Percentiles rank a stretch among this genome's conserved stretches.
phyloP scores from a whole-genome alignment of 2,113 vertebrate genomes.

The Polypterus senegalus region DNA sequence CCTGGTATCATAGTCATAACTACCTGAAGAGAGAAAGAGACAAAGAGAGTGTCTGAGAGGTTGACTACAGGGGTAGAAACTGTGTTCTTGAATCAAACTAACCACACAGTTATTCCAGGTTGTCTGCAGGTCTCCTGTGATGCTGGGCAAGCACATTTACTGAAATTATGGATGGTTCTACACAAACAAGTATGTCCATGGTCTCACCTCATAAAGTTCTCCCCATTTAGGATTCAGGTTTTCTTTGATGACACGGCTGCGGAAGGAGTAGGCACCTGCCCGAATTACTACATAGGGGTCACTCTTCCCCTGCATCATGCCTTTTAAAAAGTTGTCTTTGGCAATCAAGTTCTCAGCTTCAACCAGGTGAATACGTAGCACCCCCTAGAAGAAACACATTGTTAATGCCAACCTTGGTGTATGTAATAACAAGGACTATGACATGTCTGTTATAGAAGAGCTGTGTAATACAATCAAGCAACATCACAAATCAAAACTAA shows the following conservation, averaged over 20 bases:
- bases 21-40: conserved; percentile 40
- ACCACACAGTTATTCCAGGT: too few species aligned
- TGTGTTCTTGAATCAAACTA: too few species aligned
- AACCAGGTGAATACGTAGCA: conserved; percentile 70
- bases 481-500: too few species aligned
- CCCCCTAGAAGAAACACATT: conserved; percentile 43
- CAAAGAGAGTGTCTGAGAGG: too few species aligned
- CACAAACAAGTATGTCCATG: not conserved
- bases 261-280: conserved; percentile 59
- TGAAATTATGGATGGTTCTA: not conserved
- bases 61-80: too few species aligned
- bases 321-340: conserved; percentile 82
- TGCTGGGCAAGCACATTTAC: not conserved
- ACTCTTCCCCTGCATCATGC: conserved; percentile 77
- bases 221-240: conserved; percentile 82
- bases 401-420: conserved; percentile 1
- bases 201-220: conserved; percentile 71
- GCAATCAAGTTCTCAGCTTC: conserved; percentile 75
- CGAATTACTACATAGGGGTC: conserved; percentile 79
- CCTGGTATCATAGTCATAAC: conserved; percentile 68
- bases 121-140: not conserved
- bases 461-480: too few species aligned
- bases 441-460: too few species aligned
- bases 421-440: too few species aligned
- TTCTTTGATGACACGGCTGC: conserved; percentile 72